Base-by-base conservation (phyloP, 2,797 vertebrate genomes). In the Rhodeus uyekii region DNA sequence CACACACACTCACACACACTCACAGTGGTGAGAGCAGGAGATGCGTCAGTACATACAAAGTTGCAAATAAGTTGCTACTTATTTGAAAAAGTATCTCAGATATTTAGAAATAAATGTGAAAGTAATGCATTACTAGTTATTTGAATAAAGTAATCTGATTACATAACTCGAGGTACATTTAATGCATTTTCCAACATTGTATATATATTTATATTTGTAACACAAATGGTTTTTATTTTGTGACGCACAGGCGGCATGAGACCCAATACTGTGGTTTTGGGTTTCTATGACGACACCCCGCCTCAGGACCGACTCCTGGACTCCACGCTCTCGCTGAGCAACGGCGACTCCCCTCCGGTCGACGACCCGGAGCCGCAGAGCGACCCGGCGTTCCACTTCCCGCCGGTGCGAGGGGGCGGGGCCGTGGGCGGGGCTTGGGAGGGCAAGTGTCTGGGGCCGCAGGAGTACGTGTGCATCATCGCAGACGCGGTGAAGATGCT, bases 401-500 rank as follows among this genome's bases (percentile, higher is more conserved):
- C 94, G 53, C 80, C 93, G 0, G 83, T 95, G 46, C 90, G 95
- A 53, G 88, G 73, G 0, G 76, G 83, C 89, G 39, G 39, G 29
- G 8, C 32, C 8, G 0, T 4, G 24, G 18, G 10, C 1, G 1
- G 89, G 82, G 1, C 0, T 27, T 16, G n/a, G 8, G 84, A 90
- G 50, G 89, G 93, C 24, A 95, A 96, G 88, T 85, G 86, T 72
- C 89, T 98, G 0, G 93, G 94, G 0, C 75, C 93, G 0, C 92
- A 92, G 80, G 97, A 97, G 88, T 98, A 97, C 0, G 95, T 97
- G 3, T 94, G 96, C 0, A 91, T 97, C 2, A 94, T 98, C 32
- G 94, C 96, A 0, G 97, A 98, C 0, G 95, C 96, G 13, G 92
- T 97, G 83, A 98, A 98, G 92, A 97, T 98, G 97, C 92, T 94